phyloP scores from a whole-genome alignment of 2,888 invertebrate genomes.

The Tribolium freemani region DNA sequence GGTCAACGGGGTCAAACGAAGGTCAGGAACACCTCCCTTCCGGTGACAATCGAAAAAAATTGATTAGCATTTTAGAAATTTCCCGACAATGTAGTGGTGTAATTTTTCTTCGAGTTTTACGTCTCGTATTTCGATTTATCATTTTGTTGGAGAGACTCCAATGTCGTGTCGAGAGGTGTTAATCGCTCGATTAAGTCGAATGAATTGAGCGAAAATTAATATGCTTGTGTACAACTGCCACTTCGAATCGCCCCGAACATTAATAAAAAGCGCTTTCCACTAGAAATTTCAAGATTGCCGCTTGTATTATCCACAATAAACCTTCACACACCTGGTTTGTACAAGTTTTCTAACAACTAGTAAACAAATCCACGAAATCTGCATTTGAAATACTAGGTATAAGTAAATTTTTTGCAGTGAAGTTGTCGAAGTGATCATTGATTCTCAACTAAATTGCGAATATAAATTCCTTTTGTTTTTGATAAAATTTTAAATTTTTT shows the following conservation, averaged over 20 bases:
- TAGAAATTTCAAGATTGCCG: neutral
- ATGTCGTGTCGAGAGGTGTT: neutral
- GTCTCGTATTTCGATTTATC: neutral
- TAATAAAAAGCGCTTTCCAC: neutral
- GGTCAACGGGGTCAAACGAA: slow-evolving; percentile 24
- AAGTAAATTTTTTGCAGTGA: too few relatives aligned
- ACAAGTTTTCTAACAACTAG: too few relatives aligned
- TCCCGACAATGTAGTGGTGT: neutral
- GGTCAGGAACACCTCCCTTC: slow-evolving; percentile 11
- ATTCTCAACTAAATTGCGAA: too few relatives aligned
- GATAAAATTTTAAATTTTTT: too few relatives aligned
- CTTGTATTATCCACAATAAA: neutral
- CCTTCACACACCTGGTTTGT: too few relatives aligned
- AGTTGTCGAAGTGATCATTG: too few relatives aligned
- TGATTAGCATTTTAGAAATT: too few relatives aligned
- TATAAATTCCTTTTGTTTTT: too few relatives aligned
- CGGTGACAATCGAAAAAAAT: neutral
- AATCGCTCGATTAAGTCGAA: neutral
- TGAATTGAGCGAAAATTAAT: neutral
- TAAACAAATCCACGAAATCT: too few relatives aligned
- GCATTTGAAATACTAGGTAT: too few relatives aligned
- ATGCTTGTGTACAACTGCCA: neutral
- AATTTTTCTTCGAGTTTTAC: neutral
- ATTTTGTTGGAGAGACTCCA: neutral
- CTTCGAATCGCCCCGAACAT: neutral